Conservation (phyloP, 1,140 invertebrate genomes). For the Parasteatoda tepidariorum region DNA sequence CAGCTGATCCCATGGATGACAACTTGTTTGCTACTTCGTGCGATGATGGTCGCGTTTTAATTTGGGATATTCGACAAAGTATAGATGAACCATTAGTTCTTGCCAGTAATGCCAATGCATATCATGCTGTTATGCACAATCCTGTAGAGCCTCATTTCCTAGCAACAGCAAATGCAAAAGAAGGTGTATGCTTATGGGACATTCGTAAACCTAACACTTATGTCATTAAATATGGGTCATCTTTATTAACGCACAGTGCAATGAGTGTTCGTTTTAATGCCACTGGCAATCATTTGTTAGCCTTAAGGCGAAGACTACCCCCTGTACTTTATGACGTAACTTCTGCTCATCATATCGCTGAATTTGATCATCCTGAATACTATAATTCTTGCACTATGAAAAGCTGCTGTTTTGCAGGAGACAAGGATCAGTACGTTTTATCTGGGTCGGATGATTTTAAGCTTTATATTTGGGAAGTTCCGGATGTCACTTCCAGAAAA, state of each 20-base stretch:
- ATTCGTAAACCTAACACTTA: conserved; percentile 79
- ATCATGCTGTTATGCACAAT: conserved; percentile 93
- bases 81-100: conserved; percentile 74
- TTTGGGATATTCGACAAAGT: conserved; percentile 83
- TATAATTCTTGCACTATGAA: conserved; percentile 98
- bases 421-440: conserved; percentile 85
- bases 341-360: conserved; percentile 77
- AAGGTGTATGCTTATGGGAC: conserved; percentile 91
- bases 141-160: conserved; percentile 83
- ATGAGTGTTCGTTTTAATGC: conserved; percentile 92
- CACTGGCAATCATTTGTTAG: conserved; percentile 82
- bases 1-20: conserved; percentile 85
- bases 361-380: conserved; percentile 92
- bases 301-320: conserved; percentile 82
- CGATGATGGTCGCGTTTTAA: conserved; percentile 86
- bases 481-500: conserved; percentile 69
- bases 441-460: conserved; percentile 96
- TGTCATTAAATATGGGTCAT: conserved; percentile 77
- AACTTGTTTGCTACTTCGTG: conserved; percentile 88
- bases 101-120: conserved; percentile 78
- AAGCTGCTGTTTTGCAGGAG: conserved; percentile 93
- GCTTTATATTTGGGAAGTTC: conserved; percentile 93
- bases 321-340: conserved; percentile 83
- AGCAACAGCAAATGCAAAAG: conserved; percentile 88
- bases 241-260: conserved; percentile 77